These are phyloP conservation scores for Daboia siamensis DNA, from an alignment of 2,113 vertebrate genomes.

Conservation along the genomic window DNA sequence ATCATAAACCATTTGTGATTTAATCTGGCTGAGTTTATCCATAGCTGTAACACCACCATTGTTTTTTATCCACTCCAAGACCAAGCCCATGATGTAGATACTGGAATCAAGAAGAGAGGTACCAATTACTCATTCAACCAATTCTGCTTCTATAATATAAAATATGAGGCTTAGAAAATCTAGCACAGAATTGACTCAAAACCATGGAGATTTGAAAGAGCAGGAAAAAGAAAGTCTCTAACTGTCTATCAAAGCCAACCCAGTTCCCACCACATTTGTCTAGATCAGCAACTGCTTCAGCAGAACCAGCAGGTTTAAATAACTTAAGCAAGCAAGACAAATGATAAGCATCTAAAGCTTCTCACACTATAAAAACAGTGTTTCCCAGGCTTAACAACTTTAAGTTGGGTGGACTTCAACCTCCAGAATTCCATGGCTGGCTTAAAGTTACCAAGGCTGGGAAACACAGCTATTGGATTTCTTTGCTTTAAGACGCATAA, in stretches of 20 bases:
- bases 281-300: background rate
- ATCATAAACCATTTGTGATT: constrained; percentile 87
- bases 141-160: background rate
- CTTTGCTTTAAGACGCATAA: too few relatives aligned
- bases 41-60: constrained; percentile 82
- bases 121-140: background rate
- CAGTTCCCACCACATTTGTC: background rate
- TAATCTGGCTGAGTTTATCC: constrained; percentile 82
- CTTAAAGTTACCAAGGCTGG: too few relatives aligned
- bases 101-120: constrained; percentile 60
- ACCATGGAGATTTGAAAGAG: background rate
- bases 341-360: background rate
- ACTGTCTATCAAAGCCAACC: background rate
- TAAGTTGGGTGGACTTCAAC: too few relatives aligned
- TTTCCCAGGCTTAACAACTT: too few relatives aligned
- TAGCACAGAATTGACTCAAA: background rate
- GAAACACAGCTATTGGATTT: too few relatives aligned
- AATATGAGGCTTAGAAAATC: background rate
- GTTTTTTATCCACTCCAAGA: constrained; percentile 94
- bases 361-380: background rate
- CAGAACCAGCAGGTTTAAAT: background rate
- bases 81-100: constrained; percentile 91
- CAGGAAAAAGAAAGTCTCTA: background rate
- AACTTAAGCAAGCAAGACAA: background rate
- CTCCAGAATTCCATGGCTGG: too few relatives aligned